Evolutionary conservation across 2,888 invertebrate genomes (phyloP).

Genomic region (Conops quadrifasciatus): DNA sequence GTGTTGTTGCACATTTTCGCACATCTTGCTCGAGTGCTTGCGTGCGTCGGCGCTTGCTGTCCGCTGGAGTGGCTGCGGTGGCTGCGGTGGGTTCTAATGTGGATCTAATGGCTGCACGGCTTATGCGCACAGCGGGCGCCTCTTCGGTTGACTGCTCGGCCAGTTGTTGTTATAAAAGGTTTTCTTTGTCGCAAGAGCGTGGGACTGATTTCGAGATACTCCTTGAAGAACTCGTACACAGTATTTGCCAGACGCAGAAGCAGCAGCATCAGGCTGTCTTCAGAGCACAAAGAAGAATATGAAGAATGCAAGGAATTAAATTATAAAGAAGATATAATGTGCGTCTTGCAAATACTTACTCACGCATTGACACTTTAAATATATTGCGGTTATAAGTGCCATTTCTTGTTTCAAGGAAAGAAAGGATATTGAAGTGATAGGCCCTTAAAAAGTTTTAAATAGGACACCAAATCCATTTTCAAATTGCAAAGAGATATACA

Average conservation of each 20-base stretch:
- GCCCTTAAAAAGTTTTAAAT: no score
- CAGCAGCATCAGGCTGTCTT: not conserved
- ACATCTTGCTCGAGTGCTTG: slow-evolving; percentile 24
- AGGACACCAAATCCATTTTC: no score
- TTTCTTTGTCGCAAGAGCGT: slow-evolving; percentile 34
- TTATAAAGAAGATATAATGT: not conserved
- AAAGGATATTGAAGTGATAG: no score
- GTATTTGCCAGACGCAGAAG: not conserved
- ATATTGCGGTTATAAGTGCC: no score
- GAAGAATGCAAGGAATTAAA: not conserved
- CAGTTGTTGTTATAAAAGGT: slow-evolving; percentile 26
- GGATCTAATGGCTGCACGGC: slow-evolving; percentile 54
- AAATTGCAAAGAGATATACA: no score
- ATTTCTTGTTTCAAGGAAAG: no score
- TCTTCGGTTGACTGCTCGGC: slow-evolving; percentile 16
- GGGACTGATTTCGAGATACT: slow-evolving; percentile 33
- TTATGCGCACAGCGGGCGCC: slow-evolving; percentile 38
- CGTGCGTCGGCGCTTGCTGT: slow-evolving; percentile 16
- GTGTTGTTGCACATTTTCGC: slow-evolving; percentile 12
- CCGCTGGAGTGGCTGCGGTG: slow-evolving; percentile 5
- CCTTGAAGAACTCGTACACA: no score
- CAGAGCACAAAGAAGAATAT: not conserved
- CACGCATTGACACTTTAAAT: not conserved
- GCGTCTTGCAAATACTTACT: no score
- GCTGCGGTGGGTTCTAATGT: slow-evolving; percentile 57